Percentiles rank a stretch among this genome's conserved stretches.
Conservation (phyloP, 2,113 vertebrate species). For the Notiomystis cincta region DNA sequence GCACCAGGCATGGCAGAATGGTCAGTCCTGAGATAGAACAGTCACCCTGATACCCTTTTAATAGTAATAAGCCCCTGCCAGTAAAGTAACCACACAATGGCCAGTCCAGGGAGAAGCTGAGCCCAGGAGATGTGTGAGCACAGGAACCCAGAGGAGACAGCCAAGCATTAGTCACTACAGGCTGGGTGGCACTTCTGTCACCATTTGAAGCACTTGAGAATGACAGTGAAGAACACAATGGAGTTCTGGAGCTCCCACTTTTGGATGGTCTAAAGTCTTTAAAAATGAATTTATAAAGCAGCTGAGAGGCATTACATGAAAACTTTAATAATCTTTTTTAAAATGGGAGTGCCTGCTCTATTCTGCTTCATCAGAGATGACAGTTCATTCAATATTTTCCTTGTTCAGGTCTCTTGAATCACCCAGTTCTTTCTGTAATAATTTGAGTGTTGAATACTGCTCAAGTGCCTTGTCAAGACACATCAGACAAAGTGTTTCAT, state of each 20-base stretch:
- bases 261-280: neutral
- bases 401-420: neutral
- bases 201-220: neutral
- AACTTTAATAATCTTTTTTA: neutral
- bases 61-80: neutral
- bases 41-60: neutral
- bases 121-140: neutral
- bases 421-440: neutral
- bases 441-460: neutral
- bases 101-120: neutral
- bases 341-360: neutral
- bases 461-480: neutral
- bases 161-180: neutral
- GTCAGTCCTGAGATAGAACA: neutral
- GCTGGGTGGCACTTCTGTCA: neutral
- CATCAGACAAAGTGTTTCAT: neutral
- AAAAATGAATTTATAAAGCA: neutral
- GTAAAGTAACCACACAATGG: neutral
- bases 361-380: neutral
- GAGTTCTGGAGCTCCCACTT: neutral
- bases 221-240: neutral
- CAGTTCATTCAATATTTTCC: constrained; percentile 15
- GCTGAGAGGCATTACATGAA: neutral
- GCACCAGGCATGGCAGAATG: neutral
- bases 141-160: neutral